Percentiles rank a stretch among this genome's conserved stretches.
Evolutionary conservation across 2,888 invertebrate genomes (phyloP).

Genomic region (Odontothrips loti): DNA sequence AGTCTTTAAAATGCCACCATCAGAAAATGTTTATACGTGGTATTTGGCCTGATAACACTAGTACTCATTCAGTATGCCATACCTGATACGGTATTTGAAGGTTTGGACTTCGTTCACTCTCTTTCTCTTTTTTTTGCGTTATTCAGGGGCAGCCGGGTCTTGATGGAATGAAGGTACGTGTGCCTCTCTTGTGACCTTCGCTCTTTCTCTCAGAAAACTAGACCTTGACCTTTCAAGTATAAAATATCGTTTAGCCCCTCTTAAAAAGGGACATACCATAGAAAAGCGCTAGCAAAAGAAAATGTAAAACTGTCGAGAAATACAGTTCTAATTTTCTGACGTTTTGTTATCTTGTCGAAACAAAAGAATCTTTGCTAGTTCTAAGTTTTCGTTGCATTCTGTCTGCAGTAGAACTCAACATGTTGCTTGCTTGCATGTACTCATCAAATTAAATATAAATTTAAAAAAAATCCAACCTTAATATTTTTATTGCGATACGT

Average conservation of each 20-base stretch:
- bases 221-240: too few species aligned
- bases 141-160: slow-evolving; percentile 88
- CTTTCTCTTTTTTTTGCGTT: slow-evolving; percentile 45
- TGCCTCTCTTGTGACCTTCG: not conserved
- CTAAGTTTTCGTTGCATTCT: slow-evolving; percentile 6
- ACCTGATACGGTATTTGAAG: too few species aligned
- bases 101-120: not conserved
- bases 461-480: not conserved
- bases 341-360: not conserved
- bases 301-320: too few species aligned
- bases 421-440: slow-evolving; percentile 28
- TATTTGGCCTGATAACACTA: too few species aligned
- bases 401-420: not conserved
- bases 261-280: too few species aligned
- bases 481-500: not conserved
- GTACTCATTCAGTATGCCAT: too few species aligned
- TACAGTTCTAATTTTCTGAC: too few species aligned
- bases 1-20: too few species aligned
- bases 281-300: too few species aligned
- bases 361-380: slow-evolving; percentile 30
- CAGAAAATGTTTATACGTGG: too few species aligned
- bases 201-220: too few species aligned
- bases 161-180: slow-evolving; percentile 91
- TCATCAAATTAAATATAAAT: not conserved
- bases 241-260: too few species aligned